These are phyloP conservation scores for Gambelia wislizenii DNA, from an alignment of 2,797 vertebrate species.

Conservation along the genomic window DNA sequence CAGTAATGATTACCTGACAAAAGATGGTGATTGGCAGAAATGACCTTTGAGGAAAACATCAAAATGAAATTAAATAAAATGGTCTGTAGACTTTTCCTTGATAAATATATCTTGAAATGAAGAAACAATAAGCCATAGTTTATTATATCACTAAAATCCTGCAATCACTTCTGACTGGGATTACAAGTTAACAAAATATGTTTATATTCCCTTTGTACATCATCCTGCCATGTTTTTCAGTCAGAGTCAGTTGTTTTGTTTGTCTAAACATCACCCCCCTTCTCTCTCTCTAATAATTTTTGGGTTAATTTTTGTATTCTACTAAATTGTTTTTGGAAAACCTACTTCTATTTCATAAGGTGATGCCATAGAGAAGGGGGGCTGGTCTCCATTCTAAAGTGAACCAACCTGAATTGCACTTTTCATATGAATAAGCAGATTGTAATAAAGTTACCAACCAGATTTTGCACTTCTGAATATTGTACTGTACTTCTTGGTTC, in stretches of 20 bases:
- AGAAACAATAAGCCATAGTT: background rate
- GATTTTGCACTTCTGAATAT: background rate
- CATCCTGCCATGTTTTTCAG: background rate
- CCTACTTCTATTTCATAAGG: background rate
- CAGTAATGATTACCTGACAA: background rate
- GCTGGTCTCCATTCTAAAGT: background rate
- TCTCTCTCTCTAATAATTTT: background rate
- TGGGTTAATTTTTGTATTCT: background rate
- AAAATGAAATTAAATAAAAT: conserved; percentile 22
- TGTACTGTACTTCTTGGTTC: background rate
- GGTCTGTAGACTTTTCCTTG: background rate
- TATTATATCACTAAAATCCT: background rate
- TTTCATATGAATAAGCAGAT: background rate
- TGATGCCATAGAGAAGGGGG: too few species aligned
- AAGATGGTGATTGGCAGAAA: conserved; percentile 16
- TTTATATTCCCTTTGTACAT: background rate
- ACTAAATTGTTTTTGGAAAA: background rate
- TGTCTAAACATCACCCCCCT: background rate
- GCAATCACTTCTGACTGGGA: background rate
- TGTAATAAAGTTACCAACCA: background rate
- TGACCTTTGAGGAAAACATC: conserved; percentile 24
- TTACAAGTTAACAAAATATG: background rate
- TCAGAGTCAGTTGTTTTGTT: background rate
- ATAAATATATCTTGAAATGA: conserved; percentile 13
- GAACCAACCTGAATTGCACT: background rate